Evolutionary conservation across 2,888 invertebrate genomes (phyloP).

Genomic region (Cyclophora albipunctata): DNA sequence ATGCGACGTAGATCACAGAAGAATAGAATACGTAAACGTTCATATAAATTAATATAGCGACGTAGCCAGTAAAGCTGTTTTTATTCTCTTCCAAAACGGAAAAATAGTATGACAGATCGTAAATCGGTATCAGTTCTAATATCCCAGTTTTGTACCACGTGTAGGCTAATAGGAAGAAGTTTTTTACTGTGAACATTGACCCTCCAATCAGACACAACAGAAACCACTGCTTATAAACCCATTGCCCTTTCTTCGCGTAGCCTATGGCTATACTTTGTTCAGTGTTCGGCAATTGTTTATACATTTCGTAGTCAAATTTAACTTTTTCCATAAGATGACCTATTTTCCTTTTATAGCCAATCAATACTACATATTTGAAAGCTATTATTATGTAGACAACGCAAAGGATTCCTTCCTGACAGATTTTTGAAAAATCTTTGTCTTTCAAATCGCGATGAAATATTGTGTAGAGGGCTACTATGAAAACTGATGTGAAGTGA

Average conservation of each 20-base stretch:
- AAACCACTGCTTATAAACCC: slow-evolving; percentile 32
- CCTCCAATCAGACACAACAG: not conserved
- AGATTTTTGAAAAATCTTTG: slow-evolving; percentile 17
- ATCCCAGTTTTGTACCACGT: slow-evolving; percentile 18
- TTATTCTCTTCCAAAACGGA: slow-evolving; percentile 24
- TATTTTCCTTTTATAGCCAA: too few species aligned
- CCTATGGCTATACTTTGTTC: slow-evolving; percentile 25
- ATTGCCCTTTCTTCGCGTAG: slow-evolving; percentile 23
- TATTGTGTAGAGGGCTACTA: slow-evolving; percentile 16
- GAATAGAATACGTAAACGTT: slow-evolving; percentile 19
- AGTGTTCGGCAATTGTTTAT: slow-evolving; percentile 10
- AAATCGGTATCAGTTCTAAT: slow-evolving; percentile 23
- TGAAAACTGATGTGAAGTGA: slow-evolving; percentile 1
- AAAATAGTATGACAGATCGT: slow-evolving; percentile 28
- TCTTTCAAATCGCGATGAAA: slow-evolving; percentile 12
- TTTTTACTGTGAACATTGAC: slow-evolving; percentile 20
- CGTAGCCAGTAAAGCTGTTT: slow-evolving; percentile 18
- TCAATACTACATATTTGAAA: slow-evolving; percentile 11
- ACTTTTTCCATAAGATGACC: slow-evolving; percentile 6
- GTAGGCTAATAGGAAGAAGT: slow-evolving; percentile 18
- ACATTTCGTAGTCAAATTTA: slow-evolving; percentile 28
- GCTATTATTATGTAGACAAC: slow-evolving; percentile 11
- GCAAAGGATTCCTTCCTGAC: slow-evolving; percentile 16
- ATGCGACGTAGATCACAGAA: slow-evolving; percentile 25
- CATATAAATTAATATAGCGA: slow-evolving; percentile 7